These are phyloP conservation scores for Mola mola DNA, from an alignment of 2,113 vertebrate species.

Conservation along the genomic window DNA sequence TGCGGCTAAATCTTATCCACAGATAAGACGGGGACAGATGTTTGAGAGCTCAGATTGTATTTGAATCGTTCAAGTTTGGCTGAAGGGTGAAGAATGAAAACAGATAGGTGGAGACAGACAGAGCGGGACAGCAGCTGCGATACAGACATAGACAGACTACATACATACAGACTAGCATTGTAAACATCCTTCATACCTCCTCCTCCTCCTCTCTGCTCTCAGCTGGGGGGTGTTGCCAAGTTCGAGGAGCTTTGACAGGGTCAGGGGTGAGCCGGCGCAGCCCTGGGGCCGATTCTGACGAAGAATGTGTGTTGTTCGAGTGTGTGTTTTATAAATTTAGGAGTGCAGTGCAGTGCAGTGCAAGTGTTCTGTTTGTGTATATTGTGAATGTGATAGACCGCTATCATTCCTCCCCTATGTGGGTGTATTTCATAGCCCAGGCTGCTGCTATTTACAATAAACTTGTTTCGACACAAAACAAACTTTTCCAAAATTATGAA, in stretches of 20 bases:
- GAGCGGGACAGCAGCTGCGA: slow-evolving; percentile 32
- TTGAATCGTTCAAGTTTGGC: slow-evolving; percentile 48
- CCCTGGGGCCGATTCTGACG: slow-evolving; percentile 22
- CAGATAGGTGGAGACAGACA: slow-evolving; percentile 45
- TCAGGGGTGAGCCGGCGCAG: slow-evolving; percentile 48
- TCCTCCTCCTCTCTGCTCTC: slow-evolving; percentile 27
- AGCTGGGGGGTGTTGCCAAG: slow-evolving; percentile 53
- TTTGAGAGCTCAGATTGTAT: slow-evolving; percentile 50
- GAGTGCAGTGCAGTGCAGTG: too few species aligned
- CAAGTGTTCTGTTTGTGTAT: too few species aligned
- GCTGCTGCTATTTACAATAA: slow-evolving; percentile 18
- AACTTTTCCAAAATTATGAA: too few species aligned
- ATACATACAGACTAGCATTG: slow-evolving; percentile 32
- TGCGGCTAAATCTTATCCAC: slow-evolving; percentile 64
- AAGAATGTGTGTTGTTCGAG: slow-evolving; percentile 5
- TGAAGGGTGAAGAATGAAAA: slow-evolving; percentile 36
- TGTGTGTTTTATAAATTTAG: too few species aligned
- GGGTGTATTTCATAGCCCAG: slow-evolving; percentile 32
- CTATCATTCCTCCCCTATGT: too few species aligned
- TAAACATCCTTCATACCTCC: slow-evolving; percentile 40
- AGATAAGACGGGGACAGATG: slow-evolving; percentile 67
- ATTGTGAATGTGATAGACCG: too few species aligned
- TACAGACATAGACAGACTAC: slow-evolving; percentile 13
- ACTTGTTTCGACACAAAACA: background rate
- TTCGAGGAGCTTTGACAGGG: slow-evolving; percentile 43